Evolutionary conservation across 2,797 vertebrate genomes (phyloP).

Genomic region (Peromyscus nudipes): DNA sequence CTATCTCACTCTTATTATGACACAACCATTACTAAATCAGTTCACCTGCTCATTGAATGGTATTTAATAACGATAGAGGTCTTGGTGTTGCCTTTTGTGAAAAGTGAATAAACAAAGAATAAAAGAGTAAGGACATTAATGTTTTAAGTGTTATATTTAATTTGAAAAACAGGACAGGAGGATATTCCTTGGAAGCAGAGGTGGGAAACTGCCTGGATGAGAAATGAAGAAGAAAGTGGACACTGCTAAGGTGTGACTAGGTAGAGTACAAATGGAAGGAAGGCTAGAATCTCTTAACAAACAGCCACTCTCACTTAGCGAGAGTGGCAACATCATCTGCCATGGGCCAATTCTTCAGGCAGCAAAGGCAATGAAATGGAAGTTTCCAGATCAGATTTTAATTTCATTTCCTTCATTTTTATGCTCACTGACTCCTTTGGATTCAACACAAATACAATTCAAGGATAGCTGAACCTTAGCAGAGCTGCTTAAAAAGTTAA

Average conservation of each 20-base stretch:
- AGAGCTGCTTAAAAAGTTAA: neutral
- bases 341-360: neutral
- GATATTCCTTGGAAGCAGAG: constrained; percentile 64
- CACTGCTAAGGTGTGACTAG: neutral
- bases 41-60: constrained; percentile 25
- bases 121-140: constrained; percentile 75
- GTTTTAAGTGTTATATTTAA: constrained; percentile 73
- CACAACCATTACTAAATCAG: constrained; percentile 73
- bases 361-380: neutral
- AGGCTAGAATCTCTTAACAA: neutral
- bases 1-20: constrained; percentile 1
- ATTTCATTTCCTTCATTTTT: constrained; percentile 64
- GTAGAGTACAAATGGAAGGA: constrained; percentile 51
- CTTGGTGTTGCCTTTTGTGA: constrained; percentile 54
- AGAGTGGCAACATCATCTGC: neutral
- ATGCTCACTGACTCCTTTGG: neutral
- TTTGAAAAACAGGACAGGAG: constrained; percentile 64
- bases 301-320: neutral
- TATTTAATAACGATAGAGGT: constrained; percentile 59
- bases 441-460: neutral
- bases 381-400: neutral
- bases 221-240: constrained; percentile 22
- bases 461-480: neutral
- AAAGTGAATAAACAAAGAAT: constrained; percentile 78
- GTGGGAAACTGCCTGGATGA: constrained; percentile 21